Percentiles rank a stretch among this genome's conserved stretches.
These are phyloP conservation scores for Phaonia tiefii DNA, from an alignment of 2,888 invertebrate genomes.

Conservation along the genomic window DNA sequence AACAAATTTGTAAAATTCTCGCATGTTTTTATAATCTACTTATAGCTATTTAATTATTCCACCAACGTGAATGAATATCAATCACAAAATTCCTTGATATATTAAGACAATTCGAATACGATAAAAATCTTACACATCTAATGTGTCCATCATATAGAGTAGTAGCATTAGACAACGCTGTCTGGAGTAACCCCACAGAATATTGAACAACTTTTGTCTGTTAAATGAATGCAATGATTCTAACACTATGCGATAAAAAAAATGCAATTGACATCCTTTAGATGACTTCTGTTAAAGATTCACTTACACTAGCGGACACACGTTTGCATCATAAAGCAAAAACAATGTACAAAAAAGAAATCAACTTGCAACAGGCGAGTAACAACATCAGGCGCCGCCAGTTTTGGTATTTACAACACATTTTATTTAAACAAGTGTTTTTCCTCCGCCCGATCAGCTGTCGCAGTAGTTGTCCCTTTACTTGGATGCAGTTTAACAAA, in stretches of 20 bases:
- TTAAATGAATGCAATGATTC: neutral
- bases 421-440: constrained; percentile 64
- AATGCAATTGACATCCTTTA: constrained; percentile 20
- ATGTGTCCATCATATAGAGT: neutral
- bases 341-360: neutral
- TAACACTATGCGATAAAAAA: neutral
- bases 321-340: constrained; percentile 62
- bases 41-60: constrained; percentile 14
- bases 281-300: constrained; percentile 17
- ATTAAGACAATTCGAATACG: constrained; percentile 17
- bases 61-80: neutral
- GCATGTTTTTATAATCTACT: neutral
- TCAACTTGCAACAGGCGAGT: neutral
- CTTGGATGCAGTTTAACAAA: constrained; percentile 47
- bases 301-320: constrained; percentile 23
- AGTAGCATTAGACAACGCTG: neutral
- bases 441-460: no score
- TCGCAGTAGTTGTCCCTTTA: constrained; percentile 29
- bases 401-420: constrained; percentile 54
- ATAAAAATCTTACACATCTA: constrained; percentile 7
- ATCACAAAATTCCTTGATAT: constrained; percentile 12
- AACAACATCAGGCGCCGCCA: constrained; percentile 60
- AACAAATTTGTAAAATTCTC: constrained; percentile 19
- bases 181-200: no score
- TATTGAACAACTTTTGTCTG: no score